Conservation (phyloP, 2,113 vertebrate genomes). For the Casuarius casuarius region DNA sequence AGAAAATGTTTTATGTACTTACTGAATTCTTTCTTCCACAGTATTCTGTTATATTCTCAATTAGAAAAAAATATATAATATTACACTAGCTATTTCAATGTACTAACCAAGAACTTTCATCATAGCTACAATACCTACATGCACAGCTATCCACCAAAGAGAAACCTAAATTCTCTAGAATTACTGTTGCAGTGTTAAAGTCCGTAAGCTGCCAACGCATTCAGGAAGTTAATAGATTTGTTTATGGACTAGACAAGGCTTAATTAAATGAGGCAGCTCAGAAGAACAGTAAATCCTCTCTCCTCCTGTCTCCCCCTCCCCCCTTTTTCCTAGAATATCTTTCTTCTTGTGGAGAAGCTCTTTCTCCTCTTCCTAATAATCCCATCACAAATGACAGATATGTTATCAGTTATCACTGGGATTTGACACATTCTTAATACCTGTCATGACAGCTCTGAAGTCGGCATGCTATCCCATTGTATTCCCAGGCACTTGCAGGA, state of each 20-base stretch:
- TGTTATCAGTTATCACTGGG: conserved; percentile 68
- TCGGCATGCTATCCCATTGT: conserved; percentile 50
- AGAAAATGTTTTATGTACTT: neutral
- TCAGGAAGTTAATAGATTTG: conserved; percentile 59
- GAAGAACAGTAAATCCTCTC: conserved; percentile 54
- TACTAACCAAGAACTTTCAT: neutral
- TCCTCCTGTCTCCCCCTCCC: neutral
- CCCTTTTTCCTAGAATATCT: conserved; percentile 32
- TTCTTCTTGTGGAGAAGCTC: conserved; percentile 28
- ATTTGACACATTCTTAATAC: conserved; percentile 69
- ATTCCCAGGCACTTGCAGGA: conserved; percentile 52
- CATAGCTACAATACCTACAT: neutral
- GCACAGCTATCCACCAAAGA: neutral
- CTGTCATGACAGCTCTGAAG: conserved; percentile 65
- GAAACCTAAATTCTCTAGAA: neutral
- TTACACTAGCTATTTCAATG: neutral
- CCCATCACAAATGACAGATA: conserved; percentile 69
- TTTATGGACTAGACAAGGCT: conserved; percentile 61
- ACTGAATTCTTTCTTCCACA: neutral
- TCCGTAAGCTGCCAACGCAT: neutral
- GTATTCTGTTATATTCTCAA: neutral
- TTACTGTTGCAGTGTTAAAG: neutral
- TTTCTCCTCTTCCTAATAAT: conserved; percentile 58
- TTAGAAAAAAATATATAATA: neutral
- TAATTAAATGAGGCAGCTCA: conserved; percentile 56